Evolutionary conservation across 2,113 vertebrate genomes (phyloP), one percentile per base, ranked within the genome.

Genomic region (Motacilla tschutschensis): DNA sequence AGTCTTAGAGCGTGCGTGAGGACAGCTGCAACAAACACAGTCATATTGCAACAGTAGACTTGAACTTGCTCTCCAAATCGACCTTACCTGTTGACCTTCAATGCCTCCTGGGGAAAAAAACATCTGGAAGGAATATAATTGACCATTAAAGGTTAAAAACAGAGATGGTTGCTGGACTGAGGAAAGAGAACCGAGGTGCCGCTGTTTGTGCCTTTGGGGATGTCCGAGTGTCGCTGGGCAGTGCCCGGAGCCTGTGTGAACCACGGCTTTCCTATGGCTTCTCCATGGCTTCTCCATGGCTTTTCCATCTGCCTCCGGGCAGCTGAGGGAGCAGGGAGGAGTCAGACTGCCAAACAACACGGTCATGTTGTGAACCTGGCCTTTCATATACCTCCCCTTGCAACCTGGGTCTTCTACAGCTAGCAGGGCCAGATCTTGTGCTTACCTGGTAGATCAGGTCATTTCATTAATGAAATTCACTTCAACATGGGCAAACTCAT

Each of bases 121-220:
- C 69, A 94, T 95, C 88, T 94, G 90, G 88, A 94, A 94, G 84
- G 90, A 91, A 93, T 92, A 90, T 93, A 93, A 93, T 74, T 60
- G 69, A 88, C 79, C 58, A 44, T 90, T 87, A 95, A 90, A 91
- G 50, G 69, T 91, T 93, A 93, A 90, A 92, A 87, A 46, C 43
- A 77, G 84, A 85, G 79, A 72, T 60, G 66, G 24, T 40, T 84
- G 82, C 90, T 81, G 78, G 71, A 77, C 57, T 78, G 84, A 90
- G 86, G 89, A 90, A 75, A 85, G 76, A 92, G 79, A 95, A 92
- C 44, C 2, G 5, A 88, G 83, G 60, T 57, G 93, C 78, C 78
- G 59, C 71, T 69, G 20, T 25, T 40, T 62, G 78, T 60, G 84
- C 67, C 69, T 92, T 72, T 63, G 20, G 86, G 93, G 88, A 60